These are phyloP conservation scores for Aleiodes sp. DNA, from an alignment of 1,140 invertebrate species.

Conservation along the genomic window DNA sequence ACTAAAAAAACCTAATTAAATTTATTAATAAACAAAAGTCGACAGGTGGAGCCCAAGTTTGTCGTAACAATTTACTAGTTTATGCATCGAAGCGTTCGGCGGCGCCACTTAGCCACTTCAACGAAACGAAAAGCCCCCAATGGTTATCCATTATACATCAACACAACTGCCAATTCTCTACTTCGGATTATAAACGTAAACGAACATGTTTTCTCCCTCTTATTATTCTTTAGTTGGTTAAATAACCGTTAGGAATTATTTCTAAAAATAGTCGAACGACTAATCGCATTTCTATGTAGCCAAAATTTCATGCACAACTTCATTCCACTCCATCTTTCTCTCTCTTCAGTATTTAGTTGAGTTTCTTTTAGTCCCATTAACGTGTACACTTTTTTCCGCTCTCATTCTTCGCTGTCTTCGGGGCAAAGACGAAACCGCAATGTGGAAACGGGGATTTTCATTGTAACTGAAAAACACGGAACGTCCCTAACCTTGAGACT, in stretches of 20 bases:
- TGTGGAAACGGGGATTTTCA: not conserved
- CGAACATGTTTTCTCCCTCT: not conserved
- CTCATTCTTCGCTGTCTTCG: slow-evolving; percentile 6
- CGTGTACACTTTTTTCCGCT: not conserved
- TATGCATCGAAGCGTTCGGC: slow-evolving; percentile 40
- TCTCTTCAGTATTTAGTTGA: not conserved
- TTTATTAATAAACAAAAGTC: slow-evolving; percentile 33
- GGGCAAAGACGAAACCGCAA: not conserved
- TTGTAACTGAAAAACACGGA: not conserved
- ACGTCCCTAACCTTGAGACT: not conserved
- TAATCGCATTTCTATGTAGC: too few species aligned
- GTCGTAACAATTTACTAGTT: slow-evolving; percentile 34
- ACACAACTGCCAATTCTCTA: slow-evolving; percentile 18
- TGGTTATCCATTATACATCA: slow-evolving; percentile 27
- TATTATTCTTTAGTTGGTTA: too few species aligned
- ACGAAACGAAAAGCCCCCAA: slow-evolving; percentile 11
- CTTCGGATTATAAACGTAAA: slow-evolving; percentile 24
- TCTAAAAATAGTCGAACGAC: too few species aligned
- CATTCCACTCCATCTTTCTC: not conserved
- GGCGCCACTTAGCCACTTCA: slow-evolving; percentile 39
- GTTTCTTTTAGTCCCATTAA: not conserved
- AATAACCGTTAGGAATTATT: not conserved
- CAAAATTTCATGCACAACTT: not conserved
- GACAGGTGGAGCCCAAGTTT: slow-evolving; percentile 42
- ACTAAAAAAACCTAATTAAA: not conserved